Base-by-base conservation (phyloP, 2,113 vertebrate genomes). In the Psophia crepitans region DNA sequence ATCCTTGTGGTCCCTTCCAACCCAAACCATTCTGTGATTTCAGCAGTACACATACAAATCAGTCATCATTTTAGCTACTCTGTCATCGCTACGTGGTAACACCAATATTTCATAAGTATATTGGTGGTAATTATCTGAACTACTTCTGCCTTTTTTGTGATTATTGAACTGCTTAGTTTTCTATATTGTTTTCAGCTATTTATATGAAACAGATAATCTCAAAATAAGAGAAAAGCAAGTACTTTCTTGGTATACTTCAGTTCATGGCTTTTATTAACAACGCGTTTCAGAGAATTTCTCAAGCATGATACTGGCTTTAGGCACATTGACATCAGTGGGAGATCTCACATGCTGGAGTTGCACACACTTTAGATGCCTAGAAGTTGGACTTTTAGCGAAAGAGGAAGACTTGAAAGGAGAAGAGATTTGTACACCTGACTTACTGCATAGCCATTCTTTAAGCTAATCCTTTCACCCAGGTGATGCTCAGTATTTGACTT, bases 321-420 rank as follows among this genome's bases (percentile, higher is more conserved):
- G 27, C 27, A 22, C 12, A 5, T 21, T 30, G 37, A 39, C 18
- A 18, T 77, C 37, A 64, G 41, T 69, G 35, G 54, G 12, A 85
- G 16, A 51, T 75, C 32, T 93, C 53, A 39, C 26, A 6, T 54
- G n/a, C 23, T 92, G 23, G 75, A 44, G 7, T 22, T 68, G 28
- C 12, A 33, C 15, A 12, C 0, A 0, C n/a, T 83, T 70, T 46
- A 68, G 24, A 30, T 68, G 27, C 35, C 30, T 64, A 68, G 43
- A 87, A 87, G 35, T 53, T 21, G 0, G 0, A 39, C 82, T 66
- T 89, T 48, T 30, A 84, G 76, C n/a, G n/a, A n/a, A 69, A 44
- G 27, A 63, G 2, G 14, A 70, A 66, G 54, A 53, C 35, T 18
- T 61, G 32, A 68, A 94, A 92, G 26, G 4, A 69, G 4, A 48